phyloP scores from a whole-genome alignment of 2,888 invertebrate species.

The Exocentrus adspersus region DNA sequence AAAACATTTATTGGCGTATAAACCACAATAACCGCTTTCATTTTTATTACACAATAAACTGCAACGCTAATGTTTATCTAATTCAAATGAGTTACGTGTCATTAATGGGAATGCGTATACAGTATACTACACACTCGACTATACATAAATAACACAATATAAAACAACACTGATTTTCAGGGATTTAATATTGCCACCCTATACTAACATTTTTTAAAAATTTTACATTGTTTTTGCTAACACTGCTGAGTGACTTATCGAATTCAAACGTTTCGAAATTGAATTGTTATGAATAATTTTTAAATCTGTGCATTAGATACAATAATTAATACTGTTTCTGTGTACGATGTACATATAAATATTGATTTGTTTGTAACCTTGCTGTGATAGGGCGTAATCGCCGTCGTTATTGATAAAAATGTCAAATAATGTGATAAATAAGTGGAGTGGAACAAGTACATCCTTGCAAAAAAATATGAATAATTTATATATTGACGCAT shows the following conservation, averaged over 20 bases:
- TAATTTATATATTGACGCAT: neutral
- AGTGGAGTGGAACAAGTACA: neutral
- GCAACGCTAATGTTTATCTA: constrained; percentile 4
- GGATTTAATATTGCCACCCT: neutral
- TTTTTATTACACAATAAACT: constrained; percentile 6
- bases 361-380: neutral
- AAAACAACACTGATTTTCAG: too few relatives aligned
- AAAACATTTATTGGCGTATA: constrained; percentile 4
- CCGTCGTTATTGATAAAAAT: neutral
- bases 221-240: neutral
- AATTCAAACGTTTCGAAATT: too few relatives aligned
- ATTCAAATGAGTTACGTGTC: neutral
- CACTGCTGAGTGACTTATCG: too few relatives aligned
- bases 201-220: neutral
- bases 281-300: too few relatives aligned
- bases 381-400: neutral
- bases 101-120: too few relatives aligned
- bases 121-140: too few relatives aligned
- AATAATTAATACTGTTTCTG: neutral
- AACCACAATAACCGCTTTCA: neutral
- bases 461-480: neutral
- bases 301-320: neutral
- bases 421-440: neutral
- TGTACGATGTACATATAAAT: neutral
- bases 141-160: too few relatives aligned